phyloP scores from a whole-genome alignment of 2,113 vertebrate genomes.

The Fukomys damarensis region DNA sequence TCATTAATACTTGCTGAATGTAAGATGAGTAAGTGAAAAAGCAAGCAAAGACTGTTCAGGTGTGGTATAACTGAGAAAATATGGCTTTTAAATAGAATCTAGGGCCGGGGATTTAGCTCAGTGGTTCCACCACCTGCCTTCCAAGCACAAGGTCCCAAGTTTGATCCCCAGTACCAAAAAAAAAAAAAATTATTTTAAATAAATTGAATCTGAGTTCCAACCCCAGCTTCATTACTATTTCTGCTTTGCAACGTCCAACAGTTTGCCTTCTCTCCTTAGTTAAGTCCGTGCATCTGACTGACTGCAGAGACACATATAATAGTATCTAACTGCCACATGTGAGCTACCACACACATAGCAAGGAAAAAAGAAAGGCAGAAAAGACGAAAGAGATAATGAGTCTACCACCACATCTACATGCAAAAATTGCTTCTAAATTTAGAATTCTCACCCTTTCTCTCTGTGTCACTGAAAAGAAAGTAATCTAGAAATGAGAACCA shows the following conservation, averaged over 20 bases:
- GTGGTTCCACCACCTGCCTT: too few relatives aligned
- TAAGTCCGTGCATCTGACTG: neutral
- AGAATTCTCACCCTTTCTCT: neutral
- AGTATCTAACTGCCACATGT: rapidly evolving
- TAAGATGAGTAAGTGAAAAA: neutral
- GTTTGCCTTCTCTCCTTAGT: neutral
- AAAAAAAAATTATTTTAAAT: too few relatives aligned
- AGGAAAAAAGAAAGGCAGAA: neutral
- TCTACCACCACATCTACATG: neutral
- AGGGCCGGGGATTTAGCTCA: too few relatives aligned
- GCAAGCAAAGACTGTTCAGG: neutral
- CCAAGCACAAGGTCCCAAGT: too few relatives aligned
- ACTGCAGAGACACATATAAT: rapidly evolving
- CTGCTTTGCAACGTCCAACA: neutral
- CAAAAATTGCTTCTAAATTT: neutral
- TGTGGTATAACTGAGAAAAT: neutral
- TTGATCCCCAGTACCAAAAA: too few relatives aligned
- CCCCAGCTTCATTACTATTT: neutral
- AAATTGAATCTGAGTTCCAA: neutral
- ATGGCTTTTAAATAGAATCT: neutral
- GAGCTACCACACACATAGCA: neutral
- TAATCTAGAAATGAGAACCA: neutral
- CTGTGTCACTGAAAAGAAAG: neutral
- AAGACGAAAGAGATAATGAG: neutral
- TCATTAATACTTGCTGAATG: neutral